Evolutionary conservation across 53 echinoderm and acorn worm species (phyloP).

Genomic region (Echinarachnius parma): DNA sequence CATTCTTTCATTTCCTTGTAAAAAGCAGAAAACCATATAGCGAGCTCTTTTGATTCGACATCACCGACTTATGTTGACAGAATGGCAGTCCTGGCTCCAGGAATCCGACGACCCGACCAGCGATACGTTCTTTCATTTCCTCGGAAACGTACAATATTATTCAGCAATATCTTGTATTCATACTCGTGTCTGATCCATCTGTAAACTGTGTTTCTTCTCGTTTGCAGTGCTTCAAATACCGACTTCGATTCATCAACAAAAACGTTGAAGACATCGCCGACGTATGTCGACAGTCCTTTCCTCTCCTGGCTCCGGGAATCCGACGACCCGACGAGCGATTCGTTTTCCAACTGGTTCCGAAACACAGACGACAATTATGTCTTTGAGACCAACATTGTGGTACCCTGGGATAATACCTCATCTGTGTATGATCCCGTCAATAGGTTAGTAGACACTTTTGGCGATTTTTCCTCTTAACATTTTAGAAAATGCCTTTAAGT

Average conservation of each 20-base stretch:
- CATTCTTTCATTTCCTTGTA: no score
- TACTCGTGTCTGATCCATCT: no score
- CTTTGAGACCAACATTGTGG: slow-evolving; percentile 56
- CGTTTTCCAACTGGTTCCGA: slow-evolving; percentile 90
- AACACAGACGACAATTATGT: slow-evolving; percentile 56
- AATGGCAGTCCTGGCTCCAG: slow-evolving; percentile 73
- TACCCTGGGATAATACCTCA: slow-evolving; percentile 79
- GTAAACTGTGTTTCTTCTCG: no score
- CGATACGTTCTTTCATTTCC: slow-evolving; percentile 85
- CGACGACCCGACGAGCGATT: slow-evolving; percentile 59
- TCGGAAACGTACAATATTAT: no score
- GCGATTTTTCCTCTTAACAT: no score
- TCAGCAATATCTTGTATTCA: no score
- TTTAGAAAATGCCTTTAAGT: no score
- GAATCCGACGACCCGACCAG: slow-evolving; percentile 64
- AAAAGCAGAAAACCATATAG: no score
- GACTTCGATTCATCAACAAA: slow-evolving; percentile 74
- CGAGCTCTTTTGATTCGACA: no score
- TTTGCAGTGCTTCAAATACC: slow-evolving; percentile 53
- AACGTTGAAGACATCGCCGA: slow-evolving; percentile 51
- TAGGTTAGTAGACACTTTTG: not conserved
- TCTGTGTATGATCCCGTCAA: slow-evolving; percentile 41
- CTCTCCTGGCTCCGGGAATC: slow-evolving; percentile 80
- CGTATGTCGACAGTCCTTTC: slow-evolving; percentile 80
- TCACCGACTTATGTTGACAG: no score